Evolutionary conservation across 1,140 invertebrate species (phyloP).

Genomic region (Lineus longissimus): DNA sequence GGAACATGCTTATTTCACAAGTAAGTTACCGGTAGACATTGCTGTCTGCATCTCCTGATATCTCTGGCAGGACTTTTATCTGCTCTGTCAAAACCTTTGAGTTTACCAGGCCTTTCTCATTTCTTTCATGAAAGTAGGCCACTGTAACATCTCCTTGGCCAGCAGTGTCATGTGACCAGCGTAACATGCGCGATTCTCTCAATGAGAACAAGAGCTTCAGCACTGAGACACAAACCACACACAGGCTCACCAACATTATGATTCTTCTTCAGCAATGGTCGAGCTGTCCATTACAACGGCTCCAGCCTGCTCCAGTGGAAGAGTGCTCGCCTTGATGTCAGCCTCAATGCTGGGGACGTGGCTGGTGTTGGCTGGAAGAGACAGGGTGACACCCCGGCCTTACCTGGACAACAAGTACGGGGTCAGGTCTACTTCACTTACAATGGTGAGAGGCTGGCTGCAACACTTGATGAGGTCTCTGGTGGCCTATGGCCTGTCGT

Average conservation of each 20-base stretch:
- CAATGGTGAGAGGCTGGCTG: slow-evolving; percentile 40
- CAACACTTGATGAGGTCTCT: slow-evolving; percentile 48
- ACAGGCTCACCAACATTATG: too few species aligned
- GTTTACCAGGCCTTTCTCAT: too few species aligned
- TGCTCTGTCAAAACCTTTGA: too few species aligned
- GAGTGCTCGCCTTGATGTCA: slow-evolving; percentile 49
- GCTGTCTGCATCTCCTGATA: background rate
- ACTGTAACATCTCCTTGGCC: too few species aligned
- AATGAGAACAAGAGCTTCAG: too few species aligned
- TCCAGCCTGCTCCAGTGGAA: slow-evolving; percentile 52
- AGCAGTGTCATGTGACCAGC: too few species aligned
- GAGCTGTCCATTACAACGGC: slow-evolving; percentile 54
- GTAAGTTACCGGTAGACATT: slow-evolving; percentile 27
- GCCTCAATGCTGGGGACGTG: slow-evolving; percentile 47
- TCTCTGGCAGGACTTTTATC: too few species aligned
- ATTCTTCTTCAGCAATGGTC: slow-evolving; percentile 45
- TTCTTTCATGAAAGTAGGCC: too few species aligned
- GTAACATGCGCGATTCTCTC: too few species aligned
- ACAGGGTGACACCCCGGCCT: slow-evolving; percentile 26
- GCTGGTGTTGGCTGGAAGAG: slow-evolving; percentile 54
- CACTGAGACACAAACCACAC: too few species aligned
- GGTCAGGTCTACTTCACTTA: slow-evolving; percentile 52
- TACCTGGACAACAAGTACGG: slow-evolving; percentile 30
- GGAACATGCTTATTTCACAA: slow-evolving; percentile 52
- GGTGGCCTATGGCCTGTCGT: slow-evolving; percentile 52